Evolutionary conservation across 2,888 invertebrate species (phyloP).

Genomic region (Amiota communis): DNA sequence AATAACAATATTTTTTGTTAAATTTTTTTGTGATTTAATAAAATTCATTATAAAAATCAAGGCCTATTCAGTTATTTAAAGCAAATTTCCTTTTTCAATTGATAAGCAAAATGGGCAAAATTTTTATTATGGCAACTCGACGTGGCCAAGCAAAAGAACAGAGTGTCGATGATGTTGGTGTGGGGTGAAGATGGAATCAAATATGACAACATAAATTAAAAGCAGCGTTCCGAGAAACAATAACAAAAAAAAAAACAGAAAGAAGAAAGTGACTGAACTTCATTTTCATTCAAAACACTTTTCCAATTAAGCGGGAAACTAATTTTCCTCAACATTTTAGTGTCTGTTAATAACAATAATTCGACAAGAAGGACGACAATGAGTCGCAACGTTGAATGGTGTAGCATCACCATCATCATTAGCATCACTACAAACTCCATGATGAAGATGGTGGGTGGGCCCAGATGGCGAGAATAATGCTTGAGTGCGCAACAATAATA

Average conservation of each 20-base stretch:
- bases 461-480: neutral
- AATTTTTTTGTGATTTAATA: no score
- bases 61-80: neutral
- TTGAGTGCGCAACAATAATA: conserved; percentile 10
- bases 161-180: no score
- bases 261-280: neutral
- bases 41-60: neutral
- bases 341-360: conserved; percentile 26
- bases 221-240: neutral
- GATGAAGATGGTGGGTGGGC: neutral
- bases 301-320: conserved; percentile 30
- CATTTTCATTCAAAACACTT: conserved; percentile 31
- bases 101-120: neutral
- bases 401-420: neutral
- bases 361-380: neutral
- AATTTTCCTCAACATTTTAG: conserved; percentile 21
- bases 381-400: neutral
- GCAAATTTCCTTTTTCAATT: neutral
- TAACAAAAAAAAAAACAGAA: no score
- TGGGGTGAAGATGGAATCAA: no score
- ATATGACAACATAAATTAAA: conserved; percentile 7
- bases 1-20: no score
- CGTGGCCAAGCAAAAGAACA: neutral
- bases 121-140: neutral
- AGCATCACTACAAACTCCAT: no score